Conservation (phyloP, 2,888 invertebrate genomes). For the Troides oblongomaculatus region DNA sequence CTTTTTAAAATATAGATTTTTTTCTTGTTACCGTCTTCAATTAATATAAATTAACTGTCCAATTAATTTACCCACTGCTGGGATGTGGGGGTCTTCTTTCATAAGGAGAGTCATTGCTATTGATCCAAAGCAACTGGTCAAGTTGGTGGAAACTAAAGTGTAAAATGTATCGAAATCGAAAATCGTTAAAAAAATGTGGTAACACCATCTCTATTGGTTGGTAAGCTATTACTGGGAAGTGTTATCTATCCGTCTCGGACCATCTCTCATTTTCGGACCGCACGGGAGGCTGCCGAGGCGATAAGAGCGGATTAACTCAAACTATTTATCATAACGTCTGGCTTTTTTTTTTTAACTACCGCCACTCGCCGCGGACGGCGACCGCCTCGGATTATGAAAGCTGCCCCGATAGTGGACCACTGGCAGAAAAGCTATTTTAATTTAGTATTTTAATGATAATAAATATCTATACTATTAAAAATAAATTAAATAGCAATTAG, state of each 20-base stretch:
- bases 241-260: conserved; percentile 63
- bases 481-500: too few species aligned
- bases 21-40: too few species aligned
- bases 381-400: conserved; percentile 52
- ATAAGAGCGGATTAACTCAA: conserved; percentile 75
- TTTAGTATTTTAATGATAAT: not conserved
- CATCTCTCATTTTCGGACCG: conserved; percentile 79
- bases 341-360: conserved; percentile 74
- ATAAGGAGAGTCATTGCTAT: too few species aligned
- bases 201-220: conserved; percentile 48
- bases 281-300: conserved; percentile 69
- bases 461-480: not conserved
- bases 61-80: too few species aligned
- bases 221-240: conserved; percentile 69
- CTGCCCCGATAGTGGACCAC: conserved; percentile 24
- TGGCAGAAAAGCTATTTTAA: not conserved
- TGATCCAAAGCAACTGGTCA: too few species aligned
- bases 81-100: too few species aligned
- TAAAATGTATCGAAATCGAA: not conserved
- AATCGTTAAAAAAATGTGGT: conserved; percentile 33
- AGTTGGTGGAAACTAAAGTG: not conserved
- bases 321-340: conserved; percentile 75
- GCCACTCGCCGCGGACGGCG: conserved; percentile 57
- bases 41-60: too few species aligned
- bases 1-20: too few species aligned